Base-by-base conservation (phyloP, 1,140 invertebrate species). In the Drosophila carrolli region DNA sequence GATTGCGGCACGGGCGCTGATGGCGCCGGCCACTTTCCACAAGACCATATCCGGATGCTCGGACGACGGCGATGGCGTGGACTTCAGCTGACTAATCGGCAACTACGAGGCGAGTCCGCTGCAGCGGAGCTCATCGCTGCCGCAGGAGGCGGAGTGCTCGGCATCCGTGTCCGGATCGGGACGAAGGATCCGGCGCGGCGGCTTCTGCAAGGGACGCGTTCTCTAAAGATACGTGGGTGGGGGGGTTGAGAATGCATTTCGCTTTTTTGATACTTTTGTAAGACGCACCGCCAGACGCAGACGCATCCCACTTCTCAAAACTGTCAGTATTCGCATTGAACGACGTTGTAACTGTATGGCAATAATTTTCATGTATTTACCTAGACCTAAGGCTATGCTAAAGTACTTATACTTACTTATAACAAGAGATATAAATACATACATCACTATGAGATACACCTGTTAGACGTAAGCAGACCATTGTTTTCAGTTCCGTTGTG, bases 11-110 rank as follows among this genome's bases (percentile, higher is more conserved):
- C 74, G 91, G 0, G 89, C 91, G 0, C 67, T 91, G 9, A 91
- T 92, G 91, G 91, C 89, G 1, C 91, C 91, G 6, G 91, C 90
- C 23, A 92, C 91, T 32, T 92, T 92, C 56, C 91, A 92, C 66
- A 92, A 92, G 56, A 92, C 91, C 9, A 92, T 92, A 35, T 92
- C 91, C 38, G 91, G 91, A 38, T 92, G 91, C 54, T 91, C 90
- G 14, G 91, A 92, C 54, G 91, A 92, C 29, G 90, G 90, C 8
- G 91, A 92, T 37, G 84, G 62, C 7, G 91, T 84, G 6, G 86
- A 92, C 32, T 92, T 92, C 40, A 91, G 89, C 75, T 92, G 91
- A 92, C 86, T 91, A 81, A 84, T 92, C 66, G 76, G 82, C 55
- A 89, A 62, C 62, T 84, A 88, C 27, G 82, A 91, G 47, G 19